phyloP scores from a whole-genome alignment of 2,113 vertebrate species.

The Cebus imitator region DNA sequence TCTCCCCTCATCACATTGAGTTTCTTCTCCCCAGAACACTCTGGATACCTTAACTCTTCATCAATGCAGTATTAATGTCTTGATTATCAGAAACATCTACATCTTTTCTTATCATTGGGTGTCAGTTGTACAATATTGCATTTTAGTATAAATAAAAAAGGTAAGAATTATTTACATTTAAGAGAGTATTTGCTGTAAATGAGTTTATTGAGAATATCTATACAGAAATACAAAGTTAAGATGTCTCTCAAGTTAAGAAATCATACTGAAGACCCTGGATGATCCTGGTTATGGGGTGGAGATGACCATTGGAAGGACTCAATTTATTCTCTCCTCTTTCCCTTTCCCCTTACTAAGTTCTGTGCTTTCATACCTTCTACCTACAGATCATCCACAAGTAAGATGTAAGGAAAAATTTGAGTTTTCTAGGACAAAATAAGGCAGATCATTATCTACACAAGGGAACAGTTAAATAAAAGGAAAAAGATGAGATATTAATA shows the following conservation, averaged over 20 bases:
- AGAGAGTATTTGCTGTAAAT: neutral
- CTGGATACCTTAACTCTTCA: neutral
- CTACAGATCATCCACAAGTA: neutral
- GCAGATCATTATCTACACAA: neutral
- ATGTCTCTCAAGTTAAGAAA: neutral
- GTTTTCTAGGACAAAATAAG: neutral
- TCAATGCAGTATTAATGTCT: neutral
- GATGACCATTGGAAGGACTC: neutral
- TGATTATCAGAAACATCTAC: neutral
- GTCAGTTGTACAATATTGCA: neutral
- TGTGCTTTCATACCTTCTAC: neutral
- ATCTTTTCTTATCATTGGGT: neutral
- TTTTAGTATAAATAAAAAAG: neutral
- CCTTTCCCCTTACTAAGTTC: neutral
- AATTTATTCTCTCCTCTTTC: neutral
- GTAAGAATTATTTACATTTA: neutral
- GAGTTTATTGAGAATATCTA: neutral
- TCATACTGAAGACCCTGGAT: neutral
- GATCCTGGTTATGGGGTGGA: neutral
- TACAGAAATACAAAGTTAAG: neutral
- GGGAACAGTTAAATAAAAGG: neutral
- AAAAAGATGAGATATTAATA: neutral
- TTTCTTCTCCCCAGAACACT: neutral
- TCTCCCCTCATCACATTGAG: neutral
- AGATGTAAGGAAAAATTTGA: neutral